These are phyloP conservation scores for Apaloderma vittatum DNA, from an alignment of 2,113 vertebrate species.

Conservation along the genomic window DNA sequence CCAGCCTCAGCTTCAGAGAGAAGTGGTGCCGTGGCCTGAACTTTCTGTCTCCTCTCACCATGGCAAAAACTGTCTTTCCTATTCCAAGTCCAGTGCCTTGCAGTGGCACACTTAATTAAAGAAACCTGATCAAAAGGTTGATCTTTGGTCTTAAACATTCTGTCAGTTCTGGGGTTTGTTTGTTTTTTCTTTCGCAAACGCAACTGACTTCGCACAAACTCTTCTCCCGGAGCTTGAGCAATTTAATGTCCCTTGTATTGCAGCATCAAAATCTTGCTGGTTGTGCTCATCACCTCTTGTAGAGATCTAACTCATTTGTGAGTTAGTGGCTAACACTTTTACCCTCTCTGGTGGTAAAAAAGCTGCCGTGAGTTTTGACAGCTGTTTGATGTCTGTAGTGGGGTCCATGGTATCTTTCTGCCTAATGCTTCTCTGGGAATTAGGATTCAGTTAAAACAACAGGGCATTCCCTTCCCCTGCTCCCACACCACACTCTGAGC, in stretches of 20 bases:
- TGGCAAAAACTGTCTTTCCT: not conserved
- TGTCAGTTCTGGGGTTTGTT: not conserved
- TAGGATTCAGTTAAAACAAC: not conserved
- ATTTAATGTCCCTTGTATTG: not conserved
- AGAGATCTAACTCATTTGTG: not conserved
- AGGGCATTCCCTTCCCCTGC: not conserved
- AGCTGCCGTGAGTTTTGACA: not conserved
- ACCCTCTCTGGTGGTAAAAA: not conserved
- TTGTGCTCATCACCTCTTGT: not conserved
- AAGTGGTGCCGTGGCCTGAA: not conserved
- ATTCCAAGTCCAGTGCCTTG: fast-evolving
- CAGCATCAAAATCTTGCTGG: not conserved
- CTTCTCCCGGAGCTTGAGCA: not conserved
- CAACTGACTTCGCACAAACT: not conserved
- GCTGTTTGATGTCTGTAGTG: not conserved
- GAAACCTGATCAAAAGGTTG: not conserved
- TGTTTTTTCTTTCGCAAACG: not conserved
- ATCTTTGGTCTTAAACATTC: not conserved
- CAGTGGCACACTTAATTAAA: fast-evolving
- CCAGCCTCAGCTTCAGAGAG: fast-evolving
- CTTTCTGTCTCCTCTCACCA: not conserved
- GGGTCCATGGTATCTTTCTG: not conserved
- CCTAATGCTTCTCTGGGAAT: not conserved
- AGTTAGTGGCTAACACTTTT: not conserved
- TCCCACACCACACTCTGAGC: not conserved